Conservation (phyloP, 1,140 invertebrate genomes). For the Melitaea cinxia region DNA sequence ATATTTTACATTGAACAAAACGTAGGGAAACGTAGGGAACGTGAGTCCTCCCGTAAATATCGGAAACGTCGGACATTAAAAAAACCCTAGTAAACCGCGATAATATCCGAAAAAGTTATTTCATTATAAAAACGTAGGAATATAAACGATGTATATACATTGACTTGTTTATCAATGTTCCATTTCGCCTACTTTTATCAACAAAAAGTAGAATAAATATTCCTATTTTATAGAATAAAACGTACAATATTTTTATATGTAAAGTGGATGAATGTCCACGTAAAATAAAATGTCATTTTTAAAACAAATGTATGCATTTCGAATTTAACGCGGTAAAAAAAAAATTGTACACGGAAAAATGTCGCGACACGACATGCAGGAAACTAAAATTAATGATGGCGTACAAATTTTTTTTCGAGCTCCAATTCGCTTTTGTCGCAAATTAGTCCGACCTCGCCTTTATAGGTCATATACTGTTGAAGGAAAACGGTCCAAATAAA, state of each 20-base stretch:
- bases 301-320: conserved; percentile 9
- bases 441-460: conserved; percentile 50
- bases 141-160: no score
- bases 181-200: no score
- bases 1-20: no score
- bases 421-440: conserved; percentile 41
- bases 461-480: conserved; percentile 43
- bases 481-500: conserved; percentile 34
- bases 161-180: no score
- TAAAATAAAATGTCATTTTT: conserved; percentile 5
- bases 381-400: conserved; percentile 48
- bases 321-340: conserved; percentile 7
- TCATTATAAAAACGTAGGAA: no score
- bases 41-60: no score
- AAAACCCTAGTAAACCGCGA: no score
- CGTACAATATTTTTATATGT: neutral
- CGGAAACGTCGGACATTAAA: no score
- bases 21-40: no score
- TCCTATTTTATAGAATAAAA: neutral
- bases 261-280: neutral
- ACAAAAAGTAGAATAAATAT: neutral
- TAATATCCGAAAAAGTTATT: no score
- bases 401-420: conserved; percentile 32
- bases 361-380: conserved; percentile 18
- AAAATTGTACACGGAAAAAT: conserved; percentile 18